Base-by-base conservation (phyloP, 1,140 invertebrate species). In the Procambarus virginalis region DNA sequence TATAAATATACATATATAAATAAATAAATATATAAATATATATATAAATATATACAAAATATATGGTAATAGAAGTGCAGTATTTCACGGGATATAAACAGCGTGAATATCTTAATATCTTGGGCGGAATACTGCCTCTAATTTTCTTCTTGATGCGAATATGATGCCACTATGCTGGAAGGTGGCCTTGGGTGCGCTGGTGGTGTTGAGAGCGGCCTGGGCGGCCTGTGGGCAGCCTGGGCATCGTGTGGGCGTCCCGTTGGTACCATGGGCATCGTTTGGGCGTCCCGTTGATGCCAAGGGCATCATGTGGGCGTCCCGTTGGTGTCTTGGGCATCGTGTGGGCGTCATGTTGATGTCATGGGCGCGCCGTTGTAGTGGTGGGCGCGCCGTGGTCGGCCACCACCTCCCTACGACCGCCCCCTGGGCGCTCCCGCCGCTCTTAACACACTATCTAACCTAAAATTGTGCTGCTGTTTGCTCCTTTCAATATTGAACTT, bases 1-100 rank as follows among this genome's bases (percentile, higher is more conserved):
- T 81, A 81, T 81, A 58, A 81, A 81, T 73, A 73, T 73, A 73
- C 68, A 73, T 73, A 73, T 73, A 73, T 73, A 73, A 34, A 73
- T 73, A 73, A 9, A 81, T 81, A 81, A 60, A 81, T 22, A 81
- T 81, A 79, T n/a, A n/a, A n/a, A n/a, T n/a, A n/a, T n/a, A 81
- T 81, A 79, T 77, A 77, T 49, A 77, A n/a, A 77, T n/a, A 78
- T 78, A 78, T 12, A 78, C 49, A 78, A 20, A 48, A 81, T 81
- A 81, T 81, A 81, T 81, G 55, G 22, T 55, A 81, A 73, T 73
- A 73, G 68, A 73, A 73, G 22, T 73, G 68, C n/a, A 73, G 68
- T 73, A 73, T 73, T 73, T 73, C 68, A 73, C 34, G 68, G 68
- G 34, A 73, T 73, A 73, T 73, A 73, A 73, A 73, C 34, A 34